Percentiles rank a stretch among this genome's conserved stretches.
Conservation (phyloP, 2,888 invertebrate genomes). For the Drosophila multiciliata region DNA sequence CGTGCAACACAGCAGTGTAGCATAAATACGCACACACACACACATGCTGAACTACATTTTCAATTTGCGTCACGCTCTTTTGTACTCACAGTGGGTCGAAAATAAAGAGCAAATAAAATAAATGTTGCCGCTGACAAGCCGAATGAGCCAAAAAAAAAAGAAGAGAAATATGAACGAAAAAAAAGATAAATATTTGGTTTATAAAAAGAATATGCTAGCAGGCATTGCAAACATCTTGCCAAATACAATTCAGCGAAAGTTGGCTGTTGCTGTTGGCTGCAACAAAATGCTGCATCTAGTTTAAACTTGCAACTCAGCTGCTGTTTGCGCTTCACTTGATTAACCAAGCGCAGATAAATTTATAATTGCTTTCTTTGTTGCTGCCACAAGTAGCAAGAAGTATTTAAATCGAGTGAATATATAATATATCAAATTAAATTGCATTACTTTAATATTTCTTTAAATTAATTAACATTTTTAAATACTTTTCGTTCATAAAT, state of each 20-base stretch:
- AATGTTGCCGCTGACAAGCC: conserved; percentile 24
- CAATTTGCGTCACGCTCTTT: conserved; percentile 20
- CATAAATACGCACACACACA: background rate
- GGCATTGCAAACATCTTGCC: conserved; percentile 20
- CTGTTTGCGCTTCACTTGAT: conserved; percentile 63
- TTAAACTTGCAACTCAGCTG: background rate
- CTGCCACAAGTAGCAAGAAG: background rate
- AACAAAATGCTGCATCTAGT: conserved; percentile 14
- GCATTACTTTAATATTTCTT: background rate
- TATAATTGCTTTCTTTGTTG: conserved; percentile 68
- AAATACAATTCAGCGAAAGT: conserved; percentile 61
- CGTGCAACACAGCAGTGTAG: conserved; percentile 45
- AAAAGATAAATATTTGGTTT: conserved; percentile 1
- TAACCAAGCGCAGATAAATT: conserved; percentile 81
- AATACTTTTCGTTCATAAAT: background rate
- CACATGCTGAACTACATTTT: conserved; percentile 20
- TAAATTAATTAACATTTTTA: background rate
- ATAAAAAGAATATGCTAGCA: conserved; percentile 11
- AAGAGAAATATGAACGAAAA: background rate
- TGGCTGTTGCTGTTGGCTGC: conserved; percentile 15
- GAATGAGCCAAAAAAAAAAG: conserved; percentile 5
- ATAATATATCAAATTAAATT: background rate
- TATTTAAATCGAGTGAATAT: background rate
- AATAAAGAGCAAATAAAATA: conserved; percentile 38
- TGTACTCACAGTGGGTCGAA: conserved; percentile 29